Conservation (phyloP, 2,797 vertebrate genomes). For the Thaleichthys pacificus region DNA sequence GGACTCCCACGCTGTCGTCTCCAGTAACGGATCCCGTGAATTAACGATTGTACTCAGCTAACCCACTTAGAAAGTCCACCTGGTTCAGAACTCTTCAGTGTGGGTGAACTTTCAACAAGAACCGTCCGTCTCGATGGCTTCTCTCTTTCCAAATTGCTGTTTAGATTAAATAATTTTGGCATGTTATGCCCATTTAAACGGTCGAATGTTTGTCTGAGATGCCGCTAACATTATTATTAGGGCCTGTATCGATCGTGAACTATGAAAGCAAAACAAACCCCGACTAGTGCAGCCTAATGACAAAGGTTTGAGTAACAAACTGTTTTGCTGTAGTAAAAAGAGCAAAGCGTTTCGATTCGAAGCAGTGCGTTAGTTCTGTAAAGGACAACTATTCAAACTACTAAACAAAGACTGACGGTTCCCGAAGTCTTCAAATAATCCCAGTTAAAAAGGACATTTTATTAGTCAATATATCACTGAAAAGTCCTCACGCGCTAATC, state of each 20-base stretch:
- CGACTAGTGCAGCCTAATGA: too few species aligned
- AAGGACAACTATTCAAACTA: background rate
- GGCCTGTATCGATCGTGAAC: too few species aligned
- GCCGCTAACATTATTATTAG: too few species aligned
- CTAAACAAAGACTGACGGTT: constrained; percentile 12
- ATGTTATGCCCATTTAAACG: too few species aligned
- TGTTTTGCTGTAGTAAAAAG: too few species aligned
- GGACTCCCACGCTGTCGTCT: constrained; percentile 23
- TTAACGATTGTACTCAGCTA: constrained; percentile 2
- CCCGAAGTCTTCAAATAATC: constrained; percentile 22
- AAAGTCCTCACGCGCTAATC: constrained; percentile 36
- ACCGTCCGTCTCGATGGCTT: constrained; percentile 22
- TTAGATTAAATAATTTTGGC: background rate
- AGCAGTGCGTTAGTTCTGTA: constrained; percentile 9
- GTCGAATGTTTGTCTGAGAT: too few species aligned
- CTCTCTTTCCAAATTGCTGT: constrained; percentile 10
- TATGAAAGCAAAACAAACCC: too few species aligned
- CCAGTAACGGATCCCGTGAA: constrained; percentile 18
- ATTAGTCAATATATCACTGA: background rate
- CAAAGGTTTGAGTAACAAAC: too few species aligned
- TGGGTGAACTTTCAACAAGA: constrained; percentile 28
- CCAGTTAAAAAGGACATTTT: background rate
- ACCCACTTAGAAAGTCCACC: constrained; percentile 15
- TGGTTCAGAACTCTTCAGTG: constrained; percentile 27
- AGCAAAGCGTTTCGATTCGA: background rate